phyloP scores from a whole-genome alignment of 1,140 invertebrate species.

The Drosophila neocordata region DNA sequence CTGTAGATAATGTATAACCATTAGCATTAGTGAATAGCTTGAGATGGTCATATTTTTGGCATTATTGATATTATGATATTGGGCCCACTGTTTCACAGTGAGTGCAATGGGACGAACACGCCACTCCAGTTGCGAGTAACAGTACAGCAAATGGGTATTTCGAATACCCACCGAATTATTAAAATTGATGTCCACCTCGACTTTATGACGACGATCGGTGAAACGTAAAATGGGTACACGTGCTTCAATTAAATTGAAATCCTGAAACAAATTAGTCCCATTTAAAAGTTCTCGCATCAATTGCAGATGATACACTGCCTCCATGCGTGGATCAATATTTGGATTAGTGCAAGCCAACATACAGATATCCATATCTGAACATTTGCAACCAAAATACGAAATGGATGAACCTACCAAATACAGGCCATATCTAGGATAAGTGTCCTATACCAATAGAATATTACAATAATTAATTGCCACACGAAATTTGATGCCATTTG shows the following conservation, averaged over 20 bases:
- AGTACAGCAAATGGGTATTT: conserved; percentile 97
- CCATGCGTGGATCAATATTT: conserved; percentile 71
- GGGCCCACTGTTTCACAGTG: conserved; percentile 97
- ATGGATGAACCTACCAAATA: conserved; percentile 98
- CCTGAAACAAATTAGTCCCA: conserved; percentile 84
- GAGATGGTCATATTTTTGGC: conserved; percentile 97
- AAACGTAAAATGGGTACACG: conserved; percentile 98
- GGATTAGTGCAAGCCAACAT: conserved; percentile 90
- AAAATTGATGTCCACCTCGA: conserved; percentile 98
- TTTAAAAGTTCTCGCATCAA: conserved; percentile 64
- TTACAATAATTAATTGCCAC: not conserved
- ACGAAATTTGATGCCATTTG: not conserved
- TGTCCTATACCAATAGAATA: conserved; percentile 83
- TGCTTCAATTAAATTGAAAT: conserved; percentile 93
- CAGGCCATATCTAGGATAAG: conserved; percentile 90
- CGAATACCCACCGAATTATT: conserved; percentile 97
- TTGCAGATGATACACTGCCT: conserved; percentile 72
- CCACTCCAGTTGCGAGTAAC: conserved; percentile 96
- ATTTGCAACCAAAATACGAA: conserved; percentile 95
- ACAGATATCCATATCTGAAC: conserved; percentile 98
- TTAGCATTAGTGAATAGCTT: conserved; percentile 96
- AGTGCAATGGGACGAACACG: conserved; percentile 95
- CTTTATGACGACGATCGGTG: conserved; percentile 87
- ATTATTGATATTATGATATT: conserved; percentile 96
- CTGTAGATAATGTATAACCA: conserved; percentile 99